Base-by-base conservation (phyloP, 2,797 vertebrate genomes). In the Enteromius anoplus region DNA sequence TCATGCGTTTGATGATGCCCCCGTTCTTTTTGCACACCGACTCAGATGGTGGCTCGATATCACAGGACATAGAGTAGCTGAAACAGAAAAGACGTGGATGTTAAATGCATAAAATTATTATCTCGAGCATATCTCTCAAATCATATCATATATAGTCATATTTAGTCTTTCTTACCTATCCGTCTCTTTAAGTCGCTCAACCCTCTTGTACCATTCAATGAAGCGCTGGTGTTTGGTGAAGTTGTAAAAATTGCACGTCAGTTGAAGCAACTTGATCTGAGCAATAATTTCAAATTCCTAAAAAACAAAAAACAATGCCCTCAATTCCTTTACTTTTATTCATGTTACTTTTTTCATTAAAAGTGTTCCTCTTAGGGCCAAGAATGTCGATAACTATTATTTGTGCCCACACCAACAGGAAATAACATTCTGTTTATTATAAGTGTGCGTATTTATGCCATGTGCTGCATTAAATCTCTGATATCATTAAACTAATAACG, bases 211-310 rank as follows among this genome's bases (percentile, higher is more conserved):
- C 84, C 93, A 42, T 89, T 90, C 45, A 7, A 12, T 70, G 29
- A 95, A 93, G 0, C 90, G 94, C 0, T 87, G 90, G 40, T 62
- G 62, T 78, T n/a, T 77, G 51, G 12, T 62, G 75, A 97, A 96
- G 90, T 93, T 96, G 88, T 97, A 97, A 85, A 94, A 96, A 92
- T 96, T 97, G 87, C 96, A 96, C 49, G 96, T 95, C 0, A 96
- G 96, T 91, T 96, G 96, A 1, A 97, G 93, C 85, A 97, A 89
- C 89, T 96, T 97, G 89, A 97, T 97, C 91, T 97, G 96, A 0
- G 96, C 96, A 0, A 97, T 96, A 80, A 97, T 95, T 85, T 97
- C 96, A 0, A 97, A 97, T n/a, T 97, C 96, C 96, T 97, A 90
- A 37, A 82, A 5, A 68, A 81, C 64, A 71, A 81, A 73, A 73